These are phyloP conservation scores for Nyleta sp. DNA, from an alignment of 2,888 invertebrate species.

Conservation along the genomic window DNA sequence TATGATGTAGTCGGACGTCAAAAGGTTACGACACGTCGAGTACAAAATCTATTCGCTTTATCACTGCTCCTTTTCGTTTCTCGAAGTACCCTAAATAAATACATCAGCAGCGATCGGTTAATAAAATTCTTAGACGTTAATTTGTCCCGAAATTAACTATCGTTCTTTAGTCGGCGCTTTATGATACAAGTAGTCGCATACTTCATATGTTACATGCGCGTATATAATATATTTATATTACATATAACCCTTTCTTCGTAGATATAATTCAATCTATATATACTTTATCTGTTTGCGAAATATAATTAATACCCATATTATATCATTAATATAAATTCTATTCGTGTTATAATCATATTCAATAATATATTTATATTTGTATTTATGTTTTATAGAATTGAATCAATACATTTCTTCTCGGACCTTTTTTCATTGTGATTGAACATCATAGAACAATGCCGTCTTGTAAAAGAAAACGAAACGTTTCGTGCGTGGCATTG, in stretches of 20 bases:
- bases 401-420: constrained; percentile 35
- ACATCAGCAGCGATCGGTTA: constrained; percentile 24
- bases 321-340: constrained; percentile 67
- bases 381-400: no score
- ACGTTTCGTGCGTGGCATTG: constrained; percentile 60
- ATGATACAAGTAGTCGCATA: constrained; percentile 56
- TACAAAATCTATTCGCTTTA: constrained; percentile 46
- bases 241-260: constrained; percentile 68
- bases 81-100: constrained; percentile 34
- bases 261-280: constrained; percentile 64
- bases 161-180: constrained; percentile 36
- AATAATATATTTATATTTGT: constrained; percentile 58
- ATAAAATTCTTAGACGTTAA: constrained; percentile 31
- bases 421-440: constrained; percentile 16
- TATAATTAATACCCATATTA: constrained; percentile 63
- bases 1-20: constrained; percentile 29
- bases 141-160: constrained; percentile 32
- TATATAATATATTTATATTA: constrained; percentile 71
- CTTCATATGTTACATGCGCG: constrained; percentile 57
- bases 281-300: constrained; percentile 60
- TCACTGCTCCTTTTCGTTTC: constrained; percentile 22
- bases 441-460: constrained; percentile 16
- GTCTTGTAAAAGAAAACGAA: constrained; percentile 46
- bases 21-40: constrained; percentile 27
- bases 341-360: constrained; percentile 65